Percentiles rank a stretch among this genome's conserved stretches.
Conservation (phyloP, 92 coral and sea anemone genomes). For the Zoanthus sociatus region DNA sequence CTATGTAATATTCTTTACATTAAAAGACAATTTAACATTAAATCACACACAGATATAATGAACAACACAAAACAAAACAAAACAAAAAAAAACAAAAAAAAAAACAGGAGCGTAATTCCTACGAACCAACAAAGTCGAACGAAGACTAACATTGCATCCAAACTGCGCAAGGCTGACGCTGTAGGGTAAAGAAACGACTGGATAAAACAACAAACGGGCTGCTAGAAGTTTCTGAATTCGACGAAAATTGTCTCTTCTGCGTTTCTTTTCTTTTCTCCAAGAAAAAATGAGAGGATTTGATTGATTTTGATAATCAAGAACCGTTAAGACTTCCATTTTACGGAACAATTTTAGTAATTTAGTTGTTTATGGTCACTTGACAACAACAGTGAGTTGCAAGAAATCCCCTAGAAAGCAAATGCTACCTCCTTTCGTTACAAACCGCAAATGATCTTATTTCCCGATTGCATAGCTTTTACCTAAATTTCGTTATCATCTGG, state of each 20-base stretch:
- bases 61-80: neutral
- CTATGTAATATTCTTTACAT: no score
- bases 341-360: no score
- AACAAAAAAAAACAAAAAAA: neutral
- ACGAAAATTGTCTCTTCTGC: neutral
- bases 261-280: constrained; percentile 25
- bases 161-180: neutral
- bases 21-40: neutral
- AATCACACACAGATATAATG: neutral
- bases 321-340: constrained; percentile 12
- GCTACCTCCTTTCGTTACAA: neutral
- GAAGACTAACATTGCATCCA: neutral
- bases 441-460: neutral
- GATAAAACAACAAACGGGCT: constrained; percentile 15
- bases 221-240: constrained; percentile 15
- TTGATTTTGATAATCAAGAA: neutral
- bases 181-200: neutral
- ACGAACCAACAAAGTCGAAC: constrained; percentile 17
- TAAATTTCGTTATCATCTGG: neutral
- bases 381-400: neutral
- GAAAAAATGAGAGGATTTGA: neutral
- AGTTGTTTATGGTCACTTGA: neutral
- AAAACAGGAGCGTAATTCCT: neutral
- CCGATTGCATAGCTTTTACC: neutral
- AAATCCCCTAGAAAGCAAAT: neutral